A percentile compares a stretch with the other conserved stretches of the same genome.
These are phyloP conservation scores for Trachurus trachurus DNA, from an alignment of 2,797 vertebrate genomes.

Conservation along the genomic window DNA sequence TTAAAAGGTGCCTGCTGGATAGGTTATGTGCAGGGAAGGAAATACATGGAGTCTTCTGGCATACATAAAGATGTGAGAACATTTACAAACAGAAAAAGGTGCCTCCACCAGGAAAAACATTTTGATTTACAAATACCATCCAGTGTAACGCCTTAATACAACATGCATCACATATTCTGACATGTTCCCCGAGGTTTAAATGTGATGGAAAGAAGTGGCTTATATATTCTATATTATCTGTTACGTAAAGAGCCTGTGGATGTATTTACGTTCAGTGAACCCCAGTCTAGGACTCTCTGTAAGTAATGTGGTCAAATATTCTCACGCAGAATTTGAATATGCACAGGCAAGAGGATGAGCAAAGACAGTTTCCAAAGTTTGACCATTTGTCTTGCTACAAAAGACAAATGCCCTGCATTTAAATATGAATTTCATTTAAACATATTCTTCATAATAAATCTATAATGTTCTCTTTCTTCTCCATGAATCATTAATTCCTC, in stretches of 20 bases:
- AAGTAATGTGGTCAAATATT: too few relatives aligned
- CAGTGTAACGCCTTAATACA: too few relatives aligned
- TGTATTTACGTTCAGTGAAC: not conserved
- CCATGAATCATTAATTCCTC: conserved; percentile 31
- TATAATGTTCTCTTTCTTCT: conserved; percentile 4
- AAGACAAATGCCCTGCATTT: not conserved
- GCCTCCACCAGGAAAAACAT: not conserved
- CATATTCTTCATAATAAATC: not conserved
- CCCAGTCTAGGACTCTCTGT: too few relatives aligned
- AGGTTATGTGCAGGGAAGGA: not conserved
- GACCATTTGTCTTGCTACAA: not conserved
- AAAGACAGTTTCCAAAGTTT: not conserved
- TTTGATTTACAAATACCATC: not conserved
- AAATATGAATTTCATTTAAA: not conserved
- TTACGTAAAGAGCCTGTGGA: not conserved
- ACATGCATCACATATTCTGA: not conserved
- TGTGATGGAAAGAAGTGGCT: not conserved
- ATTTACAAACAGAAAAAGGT: not conserved
- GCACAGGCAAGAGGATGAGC: not conserved
- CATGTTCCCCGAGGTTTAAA: not conserved
- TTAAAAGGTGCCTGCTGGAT: conserved; percentile 41
- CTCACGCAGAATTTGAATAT: not conserved
- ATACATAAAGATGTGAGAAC: conserved; percentile 11
- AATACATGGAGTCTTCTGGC: not conserved
- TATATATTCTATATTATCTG: not conserved